Conservation (phyloP, 1,140 invertebrate species). For the Nebria ingens region DNA sequence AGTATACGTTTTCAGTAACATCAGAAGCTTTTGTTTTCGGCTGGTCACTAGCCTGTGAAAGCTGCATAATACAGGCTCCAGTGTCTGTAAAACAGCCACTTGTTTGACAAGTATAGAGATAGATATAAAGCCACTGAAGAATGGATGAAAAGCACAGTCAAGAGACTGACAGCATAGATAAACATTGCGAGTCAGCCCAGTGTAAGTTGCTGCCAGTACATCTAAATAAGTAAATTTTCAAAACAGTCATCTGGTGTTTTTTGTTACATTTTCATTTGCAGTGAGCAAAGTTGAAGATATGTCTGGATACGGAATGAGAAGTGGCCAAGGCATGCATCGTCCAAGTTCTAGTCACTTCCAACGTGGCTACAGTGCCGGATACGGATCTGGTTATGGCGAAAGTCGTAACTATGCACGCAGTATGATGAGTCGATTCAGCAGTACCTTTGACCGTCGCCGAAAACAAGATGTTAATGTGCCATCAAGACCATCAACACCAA, state of each 20-base stretch:
- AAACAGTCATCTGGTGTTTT: no score
- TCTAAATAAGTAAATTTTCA: no score
- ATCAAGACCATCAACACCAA: constrained; percentile 1
- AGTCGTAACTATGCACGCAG: constrained; percentile 8
- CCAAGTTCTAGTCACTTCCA: background rate
- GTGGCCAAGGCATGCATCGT: background rate
- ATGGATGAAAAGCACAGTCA: background rate
- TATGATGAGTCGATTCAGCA: constrained; percentile 10
- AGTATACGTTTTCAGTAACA: background rate
- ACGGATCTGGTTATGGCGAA: background rate
- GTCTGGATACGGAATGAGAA: constrained; percentile 6
- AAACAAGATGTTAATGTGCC: background rate
- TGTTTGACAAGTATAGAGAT: background rate
- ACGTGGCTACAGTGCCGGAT: background rate
- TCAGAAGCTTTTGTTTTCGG: background rate
- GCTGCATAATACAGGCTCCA: background rate
- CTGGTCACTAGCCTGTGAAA: background rate
- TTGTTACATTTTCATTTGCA: background rate
- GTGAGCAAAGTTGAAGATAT: background rate
- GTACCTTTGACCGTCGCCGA: background rate
- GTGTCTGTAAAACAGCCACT: background rate
- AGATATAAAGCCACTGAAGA: background rate
- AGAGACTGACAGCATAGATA: background rate
- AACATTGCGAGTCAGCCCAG: background rate
- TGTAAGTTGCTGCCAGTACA: constrained; percentile 1